These are phyloP conservation scores for Diorhabda elongata DNA, from an alignment of 1,140 invertebrate species.

Conservation along the genomic window DNA sequence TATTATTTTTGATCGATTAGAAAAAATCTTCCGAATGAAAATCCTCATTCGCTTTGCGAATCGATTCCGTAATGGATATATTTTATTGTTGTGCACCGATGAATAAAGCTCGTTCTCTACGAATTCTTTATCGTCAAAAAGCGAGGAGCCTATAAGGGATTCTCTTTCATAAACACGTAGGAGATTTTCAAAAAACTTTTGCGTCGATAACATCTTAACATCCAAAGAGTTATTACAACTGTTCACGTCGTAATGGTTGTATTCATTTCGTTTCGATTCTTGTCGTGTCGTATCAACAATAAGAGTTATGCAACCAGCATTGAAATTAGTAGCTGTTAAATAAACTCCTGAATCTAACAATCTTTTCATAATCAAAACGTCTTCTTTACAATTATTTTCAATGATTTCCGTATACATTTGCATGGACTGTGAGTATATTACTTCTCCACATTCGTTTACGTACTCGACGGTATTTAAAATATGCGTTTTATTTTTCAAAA, in stretches of 20 bases:
- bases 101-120: slow-evolving; percentile 7
- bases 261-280: neutral
- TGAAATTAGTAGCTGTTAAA: neutral
- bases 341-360: neutral
- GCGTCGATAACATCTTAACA: slow-evolving; percentile 21
- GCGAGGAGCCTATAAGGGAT: slow-evolving; percentile 24
- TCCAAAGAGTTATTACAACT: neutral
- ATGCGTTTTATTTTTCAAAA: too few species aligned
- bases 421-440: neutral
- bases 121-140: slow-evolving; percentile 33
- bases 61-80: too few species aligned
- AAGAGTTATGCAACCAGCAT: neutral
- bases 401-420: neutral
- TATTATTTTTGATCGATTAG: neutral
- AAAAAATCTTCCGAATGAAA: neutral
- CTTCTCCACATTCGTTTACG: too few species aligned
- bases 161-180: slow-evolving; percentile 35
- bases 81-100: neutral
- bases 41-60: neutral
- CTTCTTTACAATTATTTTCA: neutral
- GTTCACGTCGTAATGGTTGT: neutral
- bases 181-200: slow-evolving; percentile 34
- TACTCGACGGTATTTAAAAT: too few species aligned
- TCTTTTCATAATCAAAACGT: neutral
- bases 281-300: neutral